A percentile compares a stretch with the other conserved stretches of the same genome.
These are phyloP conservation scores for Perizoma flavofasciatum DNA, from an alignment of 2,888 invertebrate genomes.

Conservation along the genomic window DNA sequence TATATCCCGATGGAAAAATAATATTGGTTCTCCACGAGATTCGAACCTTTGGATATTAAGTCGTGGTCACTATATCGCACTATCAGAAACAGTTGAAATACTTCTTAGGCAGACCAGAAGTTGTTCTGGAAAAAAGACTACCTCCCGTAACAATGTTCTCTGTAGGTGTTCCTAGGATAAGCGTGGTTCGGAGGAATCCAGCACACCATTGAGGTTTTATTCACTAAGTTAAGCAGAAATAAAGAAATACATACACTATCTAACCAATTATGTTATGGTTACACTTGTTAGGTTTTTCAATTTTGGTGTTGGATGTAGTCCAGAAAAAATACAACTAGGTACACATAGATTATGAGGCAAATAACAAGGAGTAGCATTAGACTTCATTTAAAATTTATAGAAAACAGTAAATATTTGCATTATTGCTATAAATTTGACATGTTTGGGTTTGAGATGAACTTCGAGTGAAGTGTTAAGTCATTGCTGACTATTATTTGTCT, in stretches of 20 bases:
- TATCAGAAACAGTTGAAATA: too few relatives aligned
- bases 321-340: slow-evolving; percentile 55
- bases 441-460: slow-evolving; percentile 35
- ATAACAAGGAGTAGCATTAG: slow-evolving; percentile 62
- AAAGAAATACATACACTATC: not conserved
- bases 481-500: slow-evolving; percentile 3
- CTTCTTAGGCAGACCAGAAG: too few relatives aligned
- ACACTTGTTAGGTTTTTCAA: slow-evolving; percentile 3
- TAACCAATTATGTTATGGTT: slow-evolving; percentile 5
- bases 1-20: too few relatives aligned
- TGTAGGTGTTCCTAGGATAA: too few relatives aligned
- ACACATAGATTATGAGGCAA: slow-evolving; percentile 54
- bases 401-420: slow-evolving; percentile 9
- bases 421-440: slow-evolving; percentile 44
- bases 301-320: slow-evolving; percentile 36
- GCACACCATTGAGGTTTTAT: too few relatives aligned
- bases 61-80: too few relatives aligned
- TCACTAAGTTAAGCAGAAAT: too few relatives aligned
- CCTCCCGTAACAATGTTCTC: too few relatives aligned
- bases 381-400: slow-evolving; percentile 28
- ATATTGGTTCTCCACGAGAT: too few relatives aligned
- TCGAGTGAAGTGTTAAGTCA: slow-evolving; percentile 20
- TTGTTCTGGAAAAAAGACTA: too few relatives aligned
- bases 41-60: too few relatives aligned
- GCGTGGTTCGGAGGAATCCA: too few relatives aligned